These are phyloP conservation scores for Lasioglossum lativentre DNA, from an alignment of 2,888 invertebrate genomes.

Conservation along the genomic window DNA sequence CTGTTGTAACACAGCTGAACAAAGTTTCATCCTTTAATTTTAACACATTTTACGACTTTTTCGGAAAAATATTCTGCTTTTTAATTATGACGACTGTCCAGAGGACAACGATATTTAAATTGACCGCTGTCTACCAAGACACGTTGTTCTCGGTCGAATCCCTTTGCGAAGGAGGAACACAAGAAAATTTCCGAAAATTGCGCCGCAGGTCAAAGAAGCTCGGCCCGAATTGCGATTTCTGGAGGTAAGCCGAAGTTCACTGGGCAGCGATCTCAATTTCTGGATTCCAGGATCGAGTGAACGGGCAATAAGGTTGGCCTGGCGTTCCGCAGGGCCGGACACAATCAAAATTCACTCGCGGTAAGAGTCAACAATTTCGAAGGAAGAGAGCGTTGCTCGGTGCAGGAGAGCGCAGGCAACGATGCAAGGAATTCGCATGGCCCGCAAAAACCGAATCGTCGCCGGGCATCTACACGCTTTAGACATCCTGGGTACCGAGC, in stretches of 20 bases:
- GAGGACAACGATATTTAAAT: background rate
- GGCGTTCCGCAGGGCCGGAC: background rate
- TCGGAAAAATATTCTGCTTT: background rate
- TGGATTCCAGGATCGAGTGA: background rate
- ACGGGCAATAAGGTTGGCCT: background rate
- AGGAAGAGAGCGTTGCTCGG: background rate
- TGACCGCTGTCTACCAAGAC: background rate
- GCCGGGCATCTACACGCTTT: background rate
- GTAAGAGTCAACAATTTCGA: conserved; percentile 41
- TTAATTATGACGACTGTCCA: background rate
- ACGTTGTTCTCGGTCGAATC: background rate
- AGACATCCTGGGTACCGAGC: conserved; percentile 7
- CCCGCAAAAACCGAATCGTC: conserved; percentile 26
- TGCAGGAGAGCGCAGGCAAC: background rate
- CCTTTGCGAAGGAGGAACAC: background rate
- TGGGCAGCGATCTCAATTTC: background rate
- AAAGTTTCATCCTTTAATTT: too few relatives aligned
- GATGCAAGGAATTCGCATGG: conserved; percentile 28
- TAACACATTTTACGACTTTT: background rate
- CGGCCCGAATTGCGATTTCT: background rate
- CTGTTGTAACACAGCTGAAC: too few relatives aligned
- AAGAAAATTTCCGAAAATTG: background rate
- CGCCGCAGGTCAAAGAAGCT: background rate
- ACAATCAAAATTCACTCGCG: conserved; percentile 46
- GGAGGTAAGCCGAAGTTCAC: background rate